phyloP scores from a whole-genome alignment of 1,140 invertebrate genomes.

The Drosophila mayri region DNA sequence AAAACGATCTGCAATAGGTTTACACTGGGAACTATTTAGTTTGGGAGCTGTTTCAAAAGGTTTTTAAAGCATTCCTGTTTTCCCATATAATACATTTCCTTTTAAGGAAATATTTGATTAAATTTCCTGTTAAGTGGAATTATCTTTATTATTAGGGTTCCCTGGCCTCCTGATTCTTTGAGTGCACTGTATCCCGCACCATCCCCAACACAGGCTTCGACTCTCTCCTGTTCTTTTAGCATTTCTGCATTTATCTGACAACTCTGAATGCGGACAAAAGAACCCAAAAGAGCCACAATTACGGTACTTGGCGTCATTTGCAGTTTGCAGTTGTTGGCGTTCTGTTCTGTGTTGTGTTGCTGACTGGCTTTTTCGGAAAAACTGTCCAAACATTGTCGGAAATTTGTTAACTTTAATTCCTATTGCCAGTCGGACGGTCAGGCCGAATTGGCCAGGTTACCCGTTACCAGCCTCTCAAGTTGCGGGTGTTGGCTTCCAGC shows the following conservation, averaged over 20 bases:
- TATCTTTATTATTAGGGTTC: background rate
- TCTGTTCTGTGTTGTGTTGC: conserved; percentile 20
- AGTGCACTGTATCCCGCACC: conserved; percentile 27
- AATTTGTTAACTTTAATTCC: conserved; percentile 83
- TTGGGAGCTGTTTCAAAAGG: no score
- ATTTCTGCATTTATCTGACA: conserved; percentile 34
- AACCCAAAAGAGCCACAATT: conserved; percentile 72
- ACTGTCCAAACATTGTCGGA: conserved; percentile 81
- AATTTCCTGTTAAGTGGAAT: no score
- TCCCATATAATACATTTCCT: no score
- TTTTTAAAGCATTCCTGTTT: no score
- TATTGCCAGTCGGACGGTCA: conserved; percentile 67
- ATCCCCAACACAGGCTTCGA: background rate
- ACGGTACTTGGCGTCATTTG: conserved; percentile 64
- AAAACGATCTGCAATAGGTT: conserved; percentile 38
- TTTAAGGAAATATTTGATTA: background rate
- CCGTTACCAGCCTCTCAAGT: conserved; percentile 43
- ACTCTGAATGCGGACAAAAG: conserved; percentile 71
- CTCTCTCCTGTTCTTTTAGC: conserved; percentile 17
- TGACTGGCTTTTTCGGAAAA: conserved; percentile 47
- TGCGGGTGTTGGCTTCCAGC: conserved; percentile 64
- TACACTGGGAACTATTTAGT: conserved; percentile 8
- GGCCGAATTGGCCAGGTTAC: conserved; percentile 17
- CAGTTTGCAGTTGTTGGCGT: conserved; percentile 42
- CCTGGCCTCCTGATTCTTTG: background rate